These are phyloP conservation scores for Agrotis puta DNA, from an alignment of 2,888 invertebrate species.

Conservation along the genomic window DNA sequence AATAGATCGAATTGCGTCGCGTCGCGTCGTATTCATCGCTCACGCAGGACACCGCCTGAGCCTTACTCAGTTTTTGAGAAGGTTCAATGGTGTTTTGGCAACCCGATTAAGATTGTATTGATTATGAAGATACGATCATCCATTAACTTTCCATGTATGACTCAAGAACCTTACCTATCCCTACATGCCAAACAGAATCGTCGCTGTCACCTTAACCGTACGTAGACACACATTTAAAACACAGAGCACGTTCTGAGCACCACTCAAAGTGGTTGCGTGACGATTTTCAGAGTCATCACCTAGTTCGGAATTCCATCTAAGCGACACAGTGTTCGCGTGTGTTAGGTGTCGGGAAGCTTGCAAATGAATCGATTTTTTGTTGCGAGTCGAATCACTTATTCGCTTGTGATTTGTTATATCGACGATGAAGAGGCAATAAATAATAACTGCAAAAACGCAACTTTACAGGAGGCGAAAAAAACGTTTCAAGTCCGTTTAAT, in stretches of 20 bases:
- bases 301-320: constrained; percentile 64
- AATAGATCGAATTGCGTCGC: too few relatives aligned
- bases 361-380: constrained; percentile 41
- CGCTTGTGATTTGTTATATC: constrained; percentile 44
- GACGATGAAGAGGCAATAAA: too few relatives aligned
- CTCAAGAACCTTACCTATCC: background rate
- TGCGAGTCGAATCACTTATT: constrained; percentile 29
- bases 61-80: background rate
- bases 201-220: constrained; percentile 33
- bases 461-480: too few relatives aligned
- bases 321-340: constrained; percentile 58
- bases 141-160: constrained; percentile 17
- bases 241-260: constrained; percentile 69
- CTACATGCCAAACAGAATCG: constrained; percentile 46
- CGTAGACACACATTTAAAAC: constrained; percentile 55
- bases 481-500: too few relatives aligned
- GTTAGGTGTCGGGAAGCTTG: constrained; percentile 16
- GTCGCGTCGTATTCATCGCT: too few relatives aligned
- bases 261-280: constrained; percentile 72
- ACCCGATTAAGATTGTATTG: constrained; percentile 11
- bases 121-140: background rate
- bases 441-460: too few relatives aligned
- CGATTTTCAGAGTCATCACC: constrained; percentile 69
- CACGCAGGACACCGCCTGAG: too few relatives aligned
- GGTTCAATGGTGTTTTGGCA: background rate